Base-by-base conservation (phyloP, 2,113 vertebrate genomes). In the Pampusana beccarii region DNA sequence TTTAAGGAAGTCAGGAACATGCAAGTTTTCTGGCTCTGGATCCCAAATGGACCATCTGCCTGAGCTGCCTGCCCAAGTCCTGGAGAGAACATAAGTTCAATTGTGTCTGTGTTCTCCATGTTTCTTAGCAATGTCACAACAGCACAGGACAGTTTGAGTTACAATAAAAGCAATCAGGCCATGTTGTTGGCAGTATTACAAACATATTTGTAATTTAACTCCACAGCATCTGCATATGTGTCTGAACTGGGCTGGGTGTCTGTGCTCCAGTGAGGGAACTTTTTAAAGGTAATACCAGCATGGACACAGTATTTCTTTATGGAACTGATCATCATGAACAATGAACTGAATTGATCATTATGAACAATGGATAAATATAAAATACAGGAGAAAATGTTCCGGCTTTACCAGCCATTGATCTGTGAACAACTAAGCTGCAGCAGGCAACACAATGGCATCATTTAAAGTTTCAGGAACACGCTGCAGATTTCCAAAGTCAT, bases 401-500 rank as follows among this genome's bases (percentile, higher is more conserved):
- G 1, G 16, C 51, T 90, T 80, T 69, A 66, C 33, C 74, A 86
- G 85, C 23, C 75, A 40, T 42, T 88, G 90, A 51, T 78, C 71
- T 66, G 51, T 70, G 90, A 92, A 88, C 31, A 51, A 66, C 6
- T 2, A 67, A 95, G 75, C 56, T 60, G 71, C 51, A 67, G 46
- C 80, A 85, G 58, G 93, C n/a, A 50, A 51, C 61, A 90, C 71
- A 72, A 42, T 34, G 46, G 73, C 7, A 51, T 40, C 7, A 5
- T 77, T 82, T 91, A 46, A 83, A 90, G 56, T 78, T 90, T 67
- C 58, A 66, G 75, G 56, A 88, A 23, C 31, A 72, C 1, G 2
- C 29, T 84, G 29, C 53, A 92, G 77, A 69, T 72, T 91, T 87
- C 72, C 73, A 88, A 90, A 93, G 34, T 57, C 61, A 67, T 60